Conservation (phyloP, 2,888 invertebrate species). For the Podotricha telesiphe region DNA sequence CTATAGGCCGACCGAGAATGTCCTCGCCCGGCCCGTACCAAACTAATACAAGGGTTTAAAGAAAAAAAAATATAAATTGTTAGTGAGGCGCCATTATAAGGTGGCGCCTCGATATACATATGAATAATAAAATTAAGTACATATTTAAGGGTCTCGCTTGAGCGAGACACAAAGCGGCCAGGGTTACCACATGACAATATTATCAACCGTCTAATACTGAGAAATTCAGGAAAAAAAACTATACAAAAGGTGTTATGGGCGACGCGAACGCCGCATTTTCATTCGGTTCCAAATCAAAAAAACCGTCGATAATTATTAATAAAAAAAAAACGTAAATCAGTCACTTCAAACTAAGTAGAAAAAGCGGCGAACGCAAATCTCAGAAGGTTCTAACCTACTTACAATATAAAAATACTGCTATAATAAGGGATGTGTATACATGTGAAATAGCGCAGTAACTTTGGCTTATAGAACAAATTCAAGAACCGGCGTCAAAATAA, state of each 20-base stretch:
- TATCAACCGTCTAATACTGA: slow-evolving; percentile 79
- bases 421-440: slow-evolving; percentile 71
- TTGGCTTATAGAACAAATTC: slow-evolving; percentile 57
- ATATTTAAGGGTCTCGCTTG: slow-evolving; percentile 59
- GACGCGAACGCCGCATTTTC: slow-evolving; percentile 51
- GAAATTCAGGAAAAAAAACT: slow-evolving; percentile 70
- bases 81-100: slow-evolving; percentile 44
- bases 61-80: slow-evolving; percentile 54
- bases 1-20: slow-evolving; percentile 57
- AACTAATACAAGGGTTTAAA: slow-evolving; percentile 50
- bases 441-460: slow-evolving; percentile 73
- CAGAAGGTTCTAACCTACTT: slow-evolving; percentile 78
- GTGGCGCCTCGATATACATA: slow-evolving; percentile 47
- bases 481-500: slow-evolving; percentile 18
- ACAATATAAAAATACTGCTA: slow-evolving; percentile 77
- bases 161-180: slow-evolving; percentile 70
- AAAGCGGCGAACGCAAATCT: slow-evolving; percentile 59
- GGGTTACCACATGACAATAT: slow-evolving; percentile 69
- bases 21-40: slow-evolving; percentile 48
- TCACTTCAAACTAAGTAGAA: slow-evolving; percentile 39
- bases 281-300: slow-evolving; percentile 22
- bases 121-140: slow-evolving; percentile 69
- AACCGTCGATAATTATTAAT: slow-evolving; percentile 8
- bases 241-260: slow-evolving; percentile 74
- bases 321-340: slow-evolving; percentile 17